Evolutionary conservation across 2,888 invertebrate species (phyloP).

Genomic region (Eudasyphora cyanicolor): DNA sequence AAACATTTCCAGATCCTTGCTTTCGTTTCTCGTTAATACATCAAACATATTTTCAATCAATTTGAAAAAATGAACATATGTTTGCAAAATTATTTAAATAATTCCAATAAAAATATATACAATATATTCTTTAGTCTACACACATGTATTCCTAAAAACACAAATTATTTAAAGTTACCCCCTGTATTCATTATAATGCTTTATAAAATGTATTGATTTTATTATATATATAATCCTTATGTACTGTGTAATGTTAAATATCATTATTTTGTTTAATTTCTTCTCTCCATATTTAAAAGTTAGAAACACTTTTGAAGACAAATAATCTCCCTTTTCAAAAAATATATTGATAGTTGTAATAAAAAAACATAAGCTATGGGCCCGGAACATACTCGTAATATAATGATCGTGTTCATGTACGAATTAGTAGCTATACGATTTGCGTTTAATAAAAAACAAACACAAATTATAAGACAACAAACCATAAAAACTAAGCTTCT

Average conservation of each 20-base stretch:
- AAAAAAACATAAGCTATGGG: background rate
- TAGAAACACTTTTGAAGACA: slow-evolving; percentile 21
- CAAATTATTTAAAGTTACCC: slow-evolving; percentile 50
- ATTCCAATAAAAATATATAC: slow-evolving; percentile 57
- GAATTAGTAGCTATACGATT: slow-evolving; percentile 28
- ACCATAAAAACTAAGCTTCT: slow-evolving; percentile 42
- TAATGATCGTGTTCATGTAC: background rate
- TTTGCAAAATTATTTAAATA: slow-evolving; percentile 40
- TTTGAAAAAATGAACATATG: slow-evolving; percentile 51
- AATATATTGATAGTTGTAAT: slow-evolving; percentile 16
- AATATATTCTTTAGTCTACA: slow-evolving; percentile 41
- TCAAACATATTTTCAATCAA: slow-evolving; percentile 34
- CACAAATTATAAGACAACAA: slow-evolving; percentile 28
- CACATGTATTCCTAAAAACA: slow-evolving; percentile 44
- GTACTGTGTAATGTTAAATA: slow-evolving; percentile 33
- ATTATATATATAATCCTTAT: slow-evolving; percentile 28
- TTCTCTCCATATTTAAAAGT: background rate
- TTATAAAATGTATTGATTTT: slow-evolving; percentile 40
- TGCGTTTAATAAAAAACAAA: slow-evolving; percentile 45
- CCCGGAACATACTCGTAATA: slow-evolving; percentile 10
- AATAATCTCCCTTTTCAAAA: slow-evolving; percentile 33
- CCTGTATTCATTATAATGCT: slow-evolving; percentile 22
- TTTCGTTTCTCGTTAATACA: slow-evolving; percentile 10
- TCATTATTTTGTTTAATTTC: slow-evolving; percentile 11
- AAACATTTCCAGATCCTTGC: slow-evolving; percentile 31